Base-by-base conservation (phyloP, 2,888 invertebrate genomes). In the Eupithecia abbreviata region DNA sequence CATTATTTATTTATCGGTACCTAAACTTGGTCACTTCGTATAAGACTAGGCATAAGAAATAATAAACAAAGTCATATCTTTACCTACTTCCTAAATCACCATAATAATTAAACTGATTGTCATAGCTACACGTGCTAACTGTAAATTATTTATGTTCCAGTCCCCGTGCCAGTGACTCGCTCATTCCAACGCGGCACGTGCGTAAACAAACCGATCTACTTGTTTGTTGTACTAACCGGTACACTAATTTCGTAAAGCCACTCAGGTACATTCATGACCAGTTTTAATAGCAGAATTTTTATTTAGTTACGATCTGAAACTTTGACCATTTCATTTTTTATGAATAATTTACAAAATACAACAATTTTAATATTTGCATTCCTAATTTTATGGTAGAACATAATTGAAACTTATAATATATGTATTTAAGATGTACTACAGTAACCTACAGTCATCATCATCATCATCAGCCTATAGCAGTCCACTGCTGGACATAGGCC, bases 121-220 rank as follows among this genome's bases (percentile, higher is more conserved):
- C 65, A 66, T 10, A 3, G 13, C 6, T 15, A 7, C 66, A 66
- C 66, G 66, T 42, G 42, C 15, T 51, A 51, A n/a, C 51, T 51
- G 51, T 51, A n/a, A 58, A 58, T 58, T 66, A 51, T 71, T 71
- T 77, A 69, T 30, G 18, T 73, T 15, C 62, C 41, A 49, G 51
- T 69, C 12, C 65, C 49, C 47, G 51, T 13, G 42, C 73, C 30
- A 71, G 45, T 73, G 69, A 49, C 69, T 43, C 41, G 80, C 73
- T 73, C 77, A 76, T 74, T 72, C 71, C 42, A 75, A 84, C 80
- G 73, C 65, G 55, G 76, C 83, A 83, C 78, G 79, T 55, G 71
- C 70, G 78, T 77, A 84, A 84, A 86, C 85, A 85, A 72, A 77
- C 71, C 67, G 13, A 67, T 18, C 77, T 74, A 45, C 74, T 80